A percentile compares a stretch with the other conserved stretches of the same genome.
Evolutionary conservation across 2,113 vertebrate genomes (phyloP).

Genomic region (Cottus gobio): DNA sequence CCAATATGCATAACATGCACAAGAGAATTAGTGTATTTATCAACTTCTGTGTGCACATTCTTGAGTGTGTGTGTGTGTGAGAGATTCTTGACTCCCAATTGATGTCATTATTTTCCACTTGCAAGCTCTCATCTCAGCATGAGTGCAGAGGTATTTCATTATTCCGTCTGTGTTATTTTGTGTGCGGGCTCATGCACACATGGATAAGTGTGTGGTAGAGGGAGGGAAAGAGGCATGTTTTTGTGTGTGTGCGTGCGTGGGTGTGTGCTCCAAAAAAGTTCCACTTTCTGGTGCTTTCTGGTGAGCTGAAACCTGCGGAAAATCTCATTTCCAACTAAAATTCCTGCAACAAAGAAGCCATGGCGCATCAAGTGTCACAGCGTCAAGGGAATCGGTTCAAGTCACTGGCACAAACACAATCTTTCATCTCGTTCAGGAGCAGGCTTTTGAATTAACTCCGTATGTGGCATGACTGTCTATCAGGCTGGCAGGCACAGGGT

Average conservation of each 20-base stretch:
- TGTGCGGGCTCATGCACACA: background rate
- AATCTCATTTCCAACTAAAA: slow-evolving; percentile 39
- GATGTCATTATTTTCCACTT: slow-evolving; percentile 76
- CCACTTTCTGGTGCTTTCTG: slow-evolving; percentile 38
- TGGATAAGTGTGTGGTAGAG: background rate
- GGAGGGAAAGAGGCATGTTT: background rate
- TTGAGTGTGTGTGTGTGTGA: slow-evolving; percentile 45
- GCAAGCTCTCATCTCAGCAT: slow-evolving; percentile 59
- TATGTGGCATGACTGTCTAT: slow-evolving; percentile 46
- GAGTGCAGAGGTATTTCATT: slow-evolving; percentile 67
- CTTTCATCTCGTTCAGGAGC: slow-evolving; percentile 63
- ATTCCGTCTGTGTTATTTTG: slow-evolving; percentile 61
- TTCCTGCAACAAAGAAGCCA: slow-evolving; percentile 36
- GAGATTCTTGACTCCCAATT: slow-evolving; percentile 62
- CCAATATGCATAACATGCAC: slow-evolving; percentile 39
- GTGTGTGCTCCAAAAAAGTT: slow-evolving; percentile 49
- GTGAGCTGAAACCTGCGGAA: slow-evolving; percentile 12
- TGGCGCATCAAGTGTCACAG: slow-evolving; percentile 49
- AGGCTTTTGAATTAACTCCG: slow-evolving; percentile 61
- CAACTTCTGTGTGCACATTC: slow-evolving; percentile 39
- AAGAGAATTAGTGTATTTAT: slow-evolving; percentile 58
- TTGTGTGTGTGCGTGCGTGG: slow-evolving; percentile 6
- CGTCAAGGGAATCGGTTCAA: slow-evolving; percentile 48
- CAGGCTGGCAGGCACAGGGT: slow-evolving; percentile 35
- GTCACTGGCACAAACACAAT: slow-evolving; percentile 62